phyloP scores from a whole-genome alignment of 1,140 invertebrate species.

The Magallana angulata region DNA sequence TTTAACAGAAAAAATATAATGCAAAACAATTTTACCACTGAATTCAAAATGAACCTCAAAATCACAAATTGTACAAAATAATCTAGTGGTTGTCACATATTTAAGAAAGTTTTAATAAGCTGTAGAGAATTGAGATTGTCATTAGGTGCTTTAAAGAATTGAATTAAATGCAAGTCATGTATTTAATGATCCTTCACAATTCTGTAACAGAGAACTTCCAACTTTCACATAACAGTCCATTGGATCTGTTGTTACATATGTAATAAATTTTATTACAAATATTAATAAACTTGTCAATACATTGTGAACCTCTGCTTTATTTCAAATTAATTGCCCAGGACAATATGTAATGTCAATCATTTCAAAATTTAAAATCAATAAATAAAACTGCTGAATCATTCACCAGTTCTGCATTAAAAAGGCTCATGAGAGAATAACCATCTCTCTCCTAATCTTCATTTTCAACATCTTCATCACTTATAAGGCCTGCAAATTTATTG shows the following conservation, averaged over 20 bases:
- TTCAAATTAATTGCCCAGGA: not conserved
- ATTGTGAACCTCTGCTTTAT: not conserved
- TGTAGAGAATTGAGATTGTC: too few relatives aligned
- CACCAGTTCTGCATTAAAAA: constrained; percentile 5
- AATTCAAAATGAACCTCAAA: too few relatives aligned
- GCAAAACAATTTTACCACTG: too few relatives aligned
- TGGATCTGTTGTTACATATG: not conserved
- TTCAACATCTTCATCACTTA: constrained; percentile 63
- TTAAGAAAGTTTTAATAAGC: too few relatives aligned
- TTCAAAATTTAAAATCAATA: constrained; percentile 23
- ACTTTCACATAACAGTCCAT: not conserved
- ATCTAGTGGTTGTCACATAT: too few relatives aligned
- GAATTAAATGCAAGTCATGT: not conserved
- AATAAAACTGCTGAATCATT: not conserved
- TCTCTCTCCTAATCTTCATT: not conserved
- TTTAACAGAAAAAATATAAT: too few relatives aligned
- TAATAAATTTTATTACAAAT: not conserved
- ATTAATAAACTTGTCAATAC: not conserved
- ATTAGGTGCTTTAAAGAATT: too few relatives aligned
- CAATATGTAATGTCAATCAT: constrained; percentile 15
- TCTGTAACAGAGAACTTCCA: not conserved
- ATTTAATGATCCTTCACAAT: not conserved
- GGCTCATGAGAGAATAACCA: not conserved
- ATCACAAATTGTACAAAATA: too few relatives aligned
- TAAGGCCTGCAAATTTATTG: constrained; percentile 69